Evolutionary conservation across 30 jellyfish, hydroid and myxozoan species (phyloP).

Genomic region (Aurelia sp.): DNA sequence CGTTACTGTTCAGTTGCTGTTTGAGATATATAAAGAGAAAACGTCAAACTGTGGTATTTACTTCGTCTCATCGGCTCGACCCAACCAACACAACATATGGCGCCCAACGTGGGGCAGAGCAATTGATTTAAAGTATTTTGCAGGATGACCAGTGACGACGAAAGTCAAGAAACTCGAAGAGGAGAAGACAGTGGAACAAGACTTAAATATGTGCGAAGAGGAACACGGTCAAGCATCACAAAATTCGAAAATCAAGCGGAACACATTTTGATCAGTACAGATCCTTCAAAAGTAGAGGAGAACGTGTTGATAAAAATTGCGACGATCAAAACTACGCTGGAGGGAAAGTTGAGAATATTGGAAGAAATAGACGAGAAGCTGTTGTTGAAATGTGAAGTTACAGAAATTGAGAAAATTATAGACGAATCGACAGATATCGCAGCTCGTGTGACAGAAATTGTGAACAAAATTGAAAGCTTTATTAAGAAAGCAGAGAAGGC

Average conservation of each 20-base stretch:
- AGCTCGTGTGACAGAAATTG: background rate
- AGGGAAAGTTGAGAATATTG: background rate
- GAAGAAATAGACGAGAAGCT: slow-evolving; percentile 10
- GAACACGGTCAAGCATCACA: background rate
- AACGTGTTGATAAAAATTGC: background rate
- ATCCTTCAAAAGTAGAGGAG: background rate
- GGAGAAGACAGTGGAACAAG: background rate
- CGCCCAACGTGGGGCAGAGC: slow-evolving; percentile 14
- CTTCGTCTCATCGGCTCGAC: no score
- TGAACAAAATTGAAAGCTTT: background rate
- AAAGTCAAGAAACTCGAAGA: background rate
- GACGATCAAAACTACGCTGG: slow-evolving; percentile 1
- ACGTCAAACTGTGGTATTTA: no score
- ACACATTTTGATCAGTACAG: background rate
- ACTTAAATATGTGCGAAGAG: background rate
- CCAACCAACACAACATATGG: background rate
- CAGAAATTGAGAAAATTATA: background rate
- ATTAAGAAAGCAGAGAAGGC: slow-evolving; percentile 4
- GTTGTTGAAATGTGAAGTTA: background rate
- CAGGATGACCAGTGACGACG: background rate
- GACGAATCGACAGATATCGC: slow-evolving; percentile 1
- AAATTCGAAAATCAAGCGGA: background rate
- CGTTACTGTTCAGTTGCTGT: no score
- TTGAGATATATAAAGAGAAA: no score
- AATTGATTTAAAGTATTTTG: background rate